phyloP scores from a whole-genome alignment of 2,888 invertebrate genomes.

The Dynastes tityus region DNA sequence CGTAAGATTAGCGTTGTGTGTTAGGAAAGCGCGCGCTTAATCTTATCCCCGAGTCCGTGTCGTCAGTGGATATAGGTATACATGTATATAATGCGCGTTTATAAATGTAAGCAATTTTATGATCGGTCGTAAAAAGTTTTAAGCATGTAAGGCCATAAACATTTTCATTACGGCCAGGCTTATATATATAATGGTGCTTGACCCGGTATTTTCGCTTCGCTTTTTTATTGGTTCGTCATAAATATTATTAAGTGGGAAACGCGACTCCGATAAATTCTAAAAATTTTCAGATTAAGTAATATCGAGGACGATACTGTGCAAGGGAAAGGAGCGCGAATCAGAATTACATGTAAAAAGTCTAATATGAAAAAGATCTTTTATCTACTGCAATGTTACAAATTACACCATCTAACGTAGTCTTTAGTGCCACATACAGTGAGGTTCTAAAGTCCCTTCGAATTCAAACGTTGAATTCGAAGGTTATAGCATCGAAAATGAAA shows the following conservation, averaged over 20 bases:
- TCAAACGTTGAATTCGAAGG: too few relatives aligned
- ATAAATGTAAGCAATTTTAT: slow-evolving; percentile 57
- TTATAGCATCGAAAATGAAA: too few relatives aligned
- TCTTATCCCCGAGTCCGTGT: slow-evolving; percentile 34
- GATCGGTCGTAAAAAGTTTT: slow-evolving; percentile 56
- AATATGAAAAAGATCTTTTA: too few relatives aligned
- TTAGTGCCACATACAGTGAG: too few relatives aligned
- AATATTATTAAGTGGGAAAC: slow-evolving; percentile 39
- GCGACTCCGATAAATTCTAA: slow-evolving; percentile 4
- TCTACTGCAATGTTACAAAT: too few relatives aligned
- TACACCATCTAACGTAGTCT: too few relatives aligned
- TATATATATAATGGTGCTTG: slow-evolving; percentile 39
- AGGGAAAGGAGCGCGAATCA: neutral
- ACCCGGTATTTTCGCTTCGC: slow-evolving; percentile 34
- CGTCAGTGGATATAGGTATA: neutral
- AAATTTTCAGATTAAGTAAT: slow-evolving; percentile 27
- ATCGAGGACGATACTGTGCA: neutral
- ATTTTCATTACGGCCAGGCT: slow-evolving; percentile 56
- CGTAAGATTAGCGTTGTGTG: slow-evolving; percentile 17
- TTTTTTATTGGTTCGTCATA: slow-evolving; percentile 33
- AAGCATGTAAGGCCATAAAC: slow-evolving; percentile 56
- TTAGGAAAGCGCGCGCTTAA: slow-evolving; percentile 21
- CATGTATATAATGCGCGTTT: slow-evolving; percentile 51
- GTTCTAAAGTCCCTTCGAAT: too few relatives aligned
- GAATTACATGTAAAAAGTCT: too few relatives aligned